Conservation (phyloP, 2,113 vertebrate genomes). For the Eclectus roratus region DNA sequence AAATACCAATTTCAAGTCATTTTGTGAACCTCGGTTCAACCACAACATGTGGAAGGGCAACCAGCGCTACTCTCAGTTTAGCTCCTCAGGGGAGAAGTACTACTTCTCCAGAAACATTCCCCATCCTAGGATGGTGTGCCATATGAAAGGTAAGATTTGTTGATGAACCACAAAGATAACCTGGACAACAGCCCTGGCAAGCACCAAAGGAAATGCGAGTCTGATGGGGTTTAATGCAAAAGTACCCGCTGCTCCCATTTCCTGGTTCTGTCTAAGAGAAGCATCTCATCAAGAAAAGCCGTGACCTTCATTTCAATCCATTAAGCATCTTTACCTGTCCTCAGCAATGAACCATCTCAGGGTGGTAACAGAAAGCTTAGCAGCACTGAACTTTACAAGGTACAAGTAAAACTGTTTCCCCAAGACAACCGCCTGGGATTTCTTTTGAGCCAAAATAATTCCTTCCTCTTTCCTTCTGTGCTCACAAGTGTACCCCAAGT, state of each 20-base stretch:
- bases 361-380: background rate
- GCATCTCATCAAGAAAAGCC: background rate
- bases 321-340: background rate
- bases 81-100: background rate
- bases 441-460: background rate
- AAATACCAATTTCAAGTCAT: background rate
- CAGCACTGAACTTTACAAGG: background rate
- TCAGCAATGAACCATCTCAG: background rate
- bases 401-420: background rate
- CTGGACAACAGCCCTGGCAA: background rate
- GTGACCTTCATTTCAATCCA: background rate
- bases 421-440: background rate
- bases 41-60: no score
- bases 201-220: background rate
- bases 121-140: conserved; percentile 62
- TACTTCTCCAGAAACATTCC: conserved; percentile 56
- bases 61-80: fast-evolving
- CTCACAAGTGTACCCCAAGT: background rate
- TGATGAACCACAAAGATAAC: background rate
- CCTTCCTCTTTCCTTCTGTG: background rate
- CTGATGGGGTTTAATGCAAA: background rate
- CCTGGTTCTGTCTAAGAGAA: background rate
- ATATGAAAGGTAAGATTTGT: conserved; percentile 59
- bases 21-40: background rate
- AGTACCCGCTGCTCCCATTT: background rate